Conservation (phyloP, 2,888 invertebrate genomes). For the Cephus rjabovi region DNA sequence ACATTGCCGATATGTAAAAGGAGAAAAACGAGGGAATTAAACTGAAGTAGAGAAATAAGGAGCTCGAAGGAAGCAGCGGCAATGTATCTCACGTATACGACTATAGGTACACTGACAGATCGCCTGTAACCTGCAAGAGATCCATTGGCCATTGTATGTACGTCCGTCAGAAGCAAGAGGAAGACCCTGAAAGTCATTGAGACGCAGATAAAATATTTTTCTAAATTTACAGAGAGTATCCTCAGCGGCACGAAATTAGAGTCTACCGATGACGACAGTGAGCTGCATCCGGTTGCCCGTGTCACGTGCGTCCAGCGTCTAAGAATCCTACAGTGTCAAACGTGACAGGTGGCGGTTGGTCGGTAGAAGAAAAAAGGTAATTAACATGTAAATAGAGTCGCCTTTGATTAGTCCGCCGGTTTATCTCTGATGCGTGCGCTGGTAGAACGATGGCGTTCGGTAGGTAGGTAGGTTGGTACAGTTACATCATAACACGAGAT, state of each 20-base stretch:
- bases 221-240: not conserved
- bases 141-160: not conserved
- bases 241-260: not conserved
- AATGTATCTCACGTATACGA: not conserved
- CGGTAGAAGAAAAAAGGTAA: not conserved
- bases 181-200: not conserved
- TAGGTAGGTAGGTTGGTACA: constrained; percentile 24
- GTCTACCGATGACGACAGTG: not conserved
- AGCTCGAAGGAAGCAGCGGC: not conserved
- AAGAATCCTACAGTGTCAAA: not conserved
- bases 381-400: not conserved
- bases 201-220: not conserved
- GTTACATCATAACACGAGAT: constrained; percentile 42
- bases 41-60: not conserved
- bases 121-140: not conserved
- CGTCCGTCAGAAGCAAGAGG: not conserved
- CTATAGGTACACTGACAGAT: not conserved
- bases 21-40: not conserved
- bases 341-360: not conserved
- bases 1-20: not conserved
- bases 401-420: not conserved
- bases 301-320: not conserved
- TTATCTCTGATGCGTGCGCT: not conserved
- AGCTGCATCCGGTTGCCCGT: too few relatives aligned
- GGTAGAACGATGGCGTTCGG: not conserved